Evolutionary conservation across 2,113 vertebrate species (phyloP).

Genomic region (Chionis minor): DNA sequence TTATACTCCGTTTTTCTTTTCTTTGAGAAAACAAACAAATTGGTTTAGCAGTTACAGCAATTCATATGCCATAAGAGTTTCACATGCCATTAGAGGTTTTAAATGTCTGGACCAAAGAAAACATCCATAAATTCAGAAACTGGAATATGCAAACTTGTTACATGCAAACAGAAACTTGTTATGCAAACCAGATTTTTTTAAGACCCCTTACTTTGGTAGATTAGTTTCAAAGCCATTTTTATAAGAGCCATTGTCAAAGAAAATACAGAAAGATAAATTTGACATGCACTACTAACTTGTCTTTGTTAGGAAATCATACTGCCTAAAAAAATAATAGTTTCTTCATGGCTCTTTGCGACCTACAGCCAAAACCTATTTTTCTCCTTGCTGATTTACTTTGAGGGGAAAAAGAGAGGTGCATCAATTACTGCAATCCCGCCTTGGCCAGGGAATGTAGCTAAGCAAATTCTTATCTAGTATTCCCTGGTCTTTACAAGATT

Average conservation of each 20-base stretch:
- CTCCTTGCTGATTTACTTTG: neutral
- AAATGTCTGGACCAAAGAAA: neutral
- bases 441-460: neutral
- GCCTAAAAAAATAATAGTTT: neutral
- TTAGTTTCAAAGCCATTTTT: neutral
- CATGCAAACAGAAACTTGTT: neutral
- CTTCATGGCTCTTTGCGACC: neutral
- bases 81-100: slow-evolving; percentile 8
- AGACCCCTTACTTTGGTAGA: neutral
- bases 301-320: neutral
- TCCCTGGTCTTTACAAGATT: neutral
- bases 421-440: neutral
- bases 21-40: slow-evolving; percentile 39
- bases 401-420: neutral
- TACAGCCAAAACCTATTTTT: neutral
- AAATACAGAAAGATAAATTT: neutral
- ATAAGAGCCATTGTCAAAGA: neutral
- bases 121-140: neutral
- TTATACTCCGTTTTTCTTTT: neutral
- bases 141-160: neutral
- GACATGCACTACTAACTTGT: neutral
- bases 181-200: neutral
- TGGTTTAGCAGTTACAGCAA: slow-evolving; percentile 30
- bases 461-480: neutral
- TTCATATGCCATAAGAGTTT: neutral